Base-by-base conservation (phyloP, 2,888 invertebrate species). In the Eupithecia dodoneata region DNA sequence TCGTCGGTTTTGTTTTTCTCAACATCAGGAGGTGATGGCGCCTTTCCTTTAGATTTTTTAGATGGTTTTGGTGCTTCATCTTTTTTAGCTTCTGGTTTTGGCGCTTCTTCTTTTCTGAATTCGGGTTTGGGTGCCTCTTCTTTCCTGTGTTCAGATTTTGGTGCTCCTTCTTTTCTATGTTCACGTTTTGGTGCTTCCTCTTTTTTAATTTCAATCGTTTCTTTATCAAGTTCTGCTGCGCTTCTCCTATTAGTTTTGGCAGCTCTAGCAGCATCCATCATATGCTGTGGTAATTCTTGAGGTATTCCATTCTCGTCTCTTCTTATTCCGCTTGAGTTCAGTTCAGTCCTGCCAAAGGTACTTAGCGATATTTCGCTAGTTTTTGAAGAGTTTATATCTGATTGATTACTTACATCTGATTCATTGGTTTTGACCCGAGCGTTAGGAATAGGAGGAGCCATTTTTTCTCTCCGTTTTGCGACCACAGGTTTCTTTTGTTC, bases 41-140 rank as follows among this genome's bases (percentile, higher is more conserved):
- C 97, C 92, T 97, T 97, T 0, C 97, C 96, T 89, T 97, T 97
- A 67, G 95, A 96, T 87, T 96, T 97, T 84, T 96, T 97, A 1
- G 90, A 85, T 6, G 91, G 88, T 77, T 85, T 95, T 94, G 75
- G 76, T 66, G 78, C 83, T 76, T 81, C 81, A 55, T 81, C 81
- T 30, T 76, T 81, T 78, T 78, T 78, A 59, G 66, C 12, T 15
- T 81, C 82, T 4, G 91, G 88, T 73, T 85, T 95, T 94, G 78
- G 76, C 30, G 76, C 83, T 80, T 82, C 82, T 65, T 81, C 80
- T 52, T 79, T 82, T 79, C 76, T 79, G 63, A 59, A 18, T n/a
- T 80, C 81, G 3, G 91, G 88, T 75, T 85, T 95, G 94, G 78
- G 76, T 65, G 80, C 82, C 76, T 82, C 82, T 66, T 80, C 81